These are phyloP conservation scores for Dolomedes plantarius DNA, from an alignment of 2,888 invertebrate species.

Conservation along the genomic window DNA sequence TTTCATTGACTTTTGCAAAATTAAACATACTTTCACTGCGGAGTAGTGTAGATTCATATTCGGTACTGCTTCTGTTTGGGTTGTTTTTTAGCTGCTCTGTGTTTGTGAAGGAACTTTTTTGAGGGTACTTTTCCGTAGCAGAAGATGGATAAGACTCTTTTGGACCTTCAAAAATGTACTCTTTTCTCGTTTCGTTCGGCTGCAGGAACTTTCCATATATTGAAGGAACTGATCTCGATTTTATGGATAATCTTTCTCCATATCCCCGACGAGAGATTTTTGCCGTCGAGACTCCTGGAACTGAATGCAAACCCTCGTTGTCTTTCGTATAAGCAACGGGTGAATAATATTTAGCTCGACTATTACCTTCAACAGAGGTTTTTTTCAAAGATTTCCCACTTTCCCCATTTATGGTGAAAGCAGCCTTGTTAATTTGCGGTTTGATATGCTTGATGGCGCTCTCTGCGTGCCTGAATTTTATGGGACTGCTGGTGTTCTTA, in stretches of 20 bases:
- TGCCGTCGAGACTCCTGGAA: neutral
- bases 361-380: neutral
- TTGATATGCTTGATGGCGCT: neutral
- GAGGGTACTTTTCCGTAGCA: neutral
- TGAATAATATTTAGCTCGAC: neutral
- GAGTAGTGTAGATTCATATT: neutral
- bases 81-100: neutral
- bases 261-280: neutral
- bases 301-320: neutral
- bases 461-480: conserved; percentile 1
- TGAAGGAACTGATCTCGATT: neutral
- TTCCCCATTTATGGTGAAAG: neutral
- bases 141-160: neutral
- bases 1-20: neutral
- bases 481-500: neutral
- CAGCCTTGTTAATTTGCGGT: neutral
- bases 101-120: neutral
- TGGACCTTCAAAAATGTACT: neutral
- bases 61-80: neutral
- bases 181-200: neutral
- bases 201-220: too few species aligned
- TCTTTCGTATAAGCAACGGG: neutral
- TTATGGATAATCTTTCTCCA: neutral
- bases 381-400: neutral
- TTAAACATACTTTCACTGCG: neutral